phyloP scores from a whole-genome alignment of 2,113 vertebrate genomes.

The Papio anubis region DNA sequence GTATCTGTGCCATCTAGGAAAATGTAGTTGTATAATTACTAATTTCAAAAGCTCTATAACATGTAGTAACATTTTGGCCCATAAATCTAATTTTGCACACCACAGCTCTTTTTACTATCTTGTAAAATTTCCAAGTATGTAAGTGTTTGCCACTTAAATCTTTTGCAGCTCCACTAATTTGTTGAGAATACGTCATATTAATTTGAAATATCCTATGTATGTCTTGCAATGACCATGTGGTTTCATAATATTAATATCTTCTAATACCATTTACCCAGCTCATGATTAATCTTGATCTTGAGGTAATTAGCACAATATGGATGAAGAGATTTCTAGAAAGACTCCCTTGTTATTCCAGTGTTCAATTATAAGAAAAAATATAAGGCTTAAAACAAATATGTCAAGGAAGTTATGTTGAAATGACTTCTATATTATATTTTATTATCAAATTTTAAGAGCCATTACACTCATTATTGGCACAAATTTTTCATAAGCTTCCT shows the following conservation, averaged over 20 bases:
- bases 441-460: slow-evolving; percentile 71
- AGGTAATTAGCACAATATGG: neutral
- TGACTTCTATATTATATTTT: slow-evolving; percentile 70
- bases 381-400: slow-evolving; percentile 34
- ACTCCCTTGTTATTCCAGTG: neutral
- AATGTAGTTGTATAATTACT: neutral
- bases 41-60: neutral
- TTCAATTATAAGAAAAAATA: slow-evolving; percentile 44
- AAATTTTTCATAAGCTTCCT: slow-evolving; percentile 76
- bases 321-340: neutral
- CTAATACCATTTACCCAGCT: neutral
- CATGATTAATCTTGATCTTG: neutral
- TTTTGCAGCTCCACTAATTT: neutral
- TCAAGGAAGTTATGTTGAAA: slow-evolving; percentile 20
- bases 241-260: neutral
- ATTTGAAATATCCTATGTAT: neutral
- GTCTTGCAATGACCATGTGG: neutral
- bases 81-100: neutral
- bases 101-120: neutral
- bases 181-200: neutral
- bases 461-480: slow-evolving; percentile 73
- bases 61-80: neutral
- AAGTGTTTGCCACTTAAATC: neutral
- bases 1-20: neutral
- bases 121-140: neutral